These are phyloP conservation scores for Melanostigma gelatinosum DNA, from an alignment of 2,113 vertebrate genomes.

Conservation along the genomic window DNA sequence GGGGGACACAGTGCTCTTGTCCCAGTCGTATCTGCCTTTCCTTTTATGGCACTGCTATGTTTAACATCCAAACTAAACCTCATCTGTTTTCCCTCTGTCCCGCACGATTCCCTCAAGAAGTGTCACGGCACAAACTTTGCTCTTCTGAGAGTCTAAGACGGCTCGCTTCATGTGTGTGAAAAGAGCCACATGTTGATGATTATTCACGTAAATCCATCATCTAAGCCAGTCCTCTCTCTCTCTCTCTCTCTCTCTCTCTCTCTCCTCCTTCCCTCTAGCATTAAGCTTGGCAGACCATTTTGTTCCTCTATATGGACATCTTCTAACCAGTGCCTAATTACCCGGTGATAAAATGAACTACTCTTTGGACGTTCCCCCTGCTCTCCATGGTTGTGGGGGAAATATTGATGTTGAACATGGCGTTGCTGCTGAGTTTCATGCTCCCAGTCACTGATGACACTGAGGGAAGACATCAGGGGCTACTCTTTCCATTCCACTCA, in stretches of 20 bases:
- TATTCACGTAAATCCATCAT: conserved; percentile 10
- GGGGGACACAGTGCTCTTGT: conserved; percentile 20
- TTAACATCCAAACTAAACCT: conserved; percentile 26
- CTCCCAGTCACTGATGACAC: conserved; percentile 16
- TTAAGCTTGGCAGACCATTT: conserved; percentile 47
- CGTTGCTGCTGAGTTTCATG: conserved; percentile 39
- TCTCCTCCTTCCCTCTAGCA: conserved; percentile 13
- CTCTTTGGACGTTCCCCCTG: conserved; percentile 28
- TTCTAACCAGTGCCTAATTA: conserved; percentile 44
- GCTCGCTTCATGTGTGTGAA: neutral
- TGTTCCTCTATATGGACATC: conserved; percentile 67
- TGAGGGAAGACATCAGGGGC: conserved; percentile 18
- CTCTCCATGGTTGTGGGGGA: conserved; percentile 45
- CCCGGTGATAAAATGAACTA: conserved; percentile 50
- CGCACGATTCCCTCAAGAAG: neutral
- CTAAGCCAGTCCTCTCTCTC: neutral
- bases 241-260: neutral
- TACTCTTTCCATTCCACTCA: conserved; percentile 24
- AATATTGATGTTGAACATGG: conserved; percentile 59
- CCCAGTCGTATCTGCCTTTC: conserved; percentile 51
- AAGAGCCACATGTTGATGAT: conserved; percentile 13
- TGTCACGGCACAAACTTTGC: conserved; percentile 13
- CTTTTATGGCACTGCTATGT: conserved; percentile 53
- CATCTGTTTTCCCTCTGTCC: conserved; percentile 16
- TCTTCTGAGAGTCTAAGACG: neutral